Evolutionary conservation across 2,113 vertebrate genomes (phyloP).

Genomic region (Excalfactoria chinensis): DNA sequence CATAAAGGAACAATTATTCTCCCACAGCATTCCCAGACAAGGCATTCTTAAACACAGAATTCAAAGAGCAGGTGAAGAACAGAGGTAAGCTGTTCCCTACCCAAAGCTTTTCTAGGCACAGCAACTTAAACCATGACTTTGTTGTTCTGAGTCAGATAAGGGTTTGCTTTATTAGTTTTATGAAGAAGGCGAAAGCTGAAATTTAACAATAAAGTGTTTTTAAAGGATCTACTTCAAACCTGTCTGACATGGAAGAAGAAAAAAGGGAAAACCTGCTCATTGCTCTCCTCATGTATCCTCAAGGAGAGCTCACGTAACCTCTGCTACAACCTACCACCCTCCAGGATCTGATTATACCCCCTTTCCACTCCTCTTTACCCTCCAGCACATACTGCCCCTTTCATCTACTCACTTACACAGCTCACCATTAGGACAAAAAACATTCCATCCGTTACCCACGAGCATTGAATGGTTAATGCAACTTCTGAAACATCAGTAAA

Average conservation of each 20-base stretch:
- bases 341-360: background rate
- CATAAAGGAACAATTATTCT: background rate
- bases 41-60: background rate
- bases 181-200: background rate
- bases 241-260: background rate
- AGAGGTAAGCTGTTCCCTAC: background rate
- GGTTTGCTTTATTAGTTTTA: background rate
- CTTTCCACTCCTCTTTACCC: background rate
- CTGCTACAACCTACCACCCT: background rate
- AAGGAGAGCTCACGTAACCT: background rate
- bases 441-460: background rate
- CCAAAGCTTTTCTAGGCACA: background rate
- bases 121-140: background rate
- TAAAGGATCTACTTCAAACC: background rate
- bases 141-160: background rate
- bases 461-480: background rate
- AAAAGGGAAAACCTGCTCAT: background rate
- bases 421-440: background rate
- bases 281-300: background rate
- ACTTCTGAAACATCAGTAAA: background rate
- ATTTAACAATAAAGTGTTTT: background rate
- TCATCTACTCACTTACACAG: background rate
- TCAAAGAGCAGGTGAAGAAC: background rate
- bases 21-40: background rate
- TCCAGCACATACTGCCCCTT: background rate